Percentiles rank a stretch among this genome's conserved stretches.
phyloP scores from a whole-genome alignment of 2,113 vertebrate genomes.

The Corydoras maculifer region DNA sequence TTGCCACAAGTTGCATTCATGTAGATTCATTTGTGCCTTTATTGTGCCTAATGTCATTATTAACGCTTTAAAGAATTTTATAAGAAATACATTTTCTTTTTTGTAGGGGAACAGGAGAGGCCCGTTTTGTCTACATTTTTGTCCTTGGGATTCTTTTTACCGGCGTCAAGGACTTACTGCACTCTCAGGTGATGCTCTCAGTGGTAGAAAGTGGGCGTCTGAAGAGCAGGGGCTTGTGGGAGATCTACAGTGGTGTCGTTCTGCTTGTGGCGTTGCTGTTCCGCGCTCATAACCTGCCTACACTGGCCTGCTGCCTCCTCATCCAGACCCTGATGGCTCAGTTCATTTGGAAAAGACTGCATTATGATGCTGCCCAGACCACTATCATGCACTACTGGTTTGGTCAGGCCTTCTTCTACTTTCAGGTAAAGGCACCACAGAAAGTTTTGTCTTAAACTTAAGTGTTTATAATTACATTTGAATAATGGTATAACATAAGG shows the following conservation, averaged over 20 bases:
- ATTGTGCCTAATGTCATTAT: too few relatives aligned
- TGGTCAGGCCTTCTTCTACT: conserved; percentile 95
- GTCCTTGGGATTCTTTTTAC: conserved; percentile 89
- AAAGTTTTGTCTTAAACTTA: too few relatives aligned
- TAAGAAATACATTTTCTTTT: not conserved
- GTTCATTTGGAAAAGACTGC: conserved; percentile 83
- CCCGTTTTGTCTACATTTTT: conserved; percentile 89
- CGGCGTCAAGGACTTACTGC: conserved; percentile 83
- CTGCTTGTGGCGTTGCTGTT: conserved; percentile 80
- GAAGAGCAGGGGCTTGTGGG: conserved; percentile 81
- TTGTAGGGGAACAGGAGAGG: conserved; percentile 85
- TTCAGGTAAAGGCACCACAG: conserved; percentile 74
- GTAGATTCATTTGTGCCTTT: too few relatives aligned
- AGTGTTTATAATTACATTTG: too few relatives aligned
- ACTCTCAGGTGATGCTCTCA: conserved; percentile 72
- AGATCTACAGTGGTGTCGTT: conserved; percentile 81
- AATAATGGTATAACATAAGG: too few relatives aligned
- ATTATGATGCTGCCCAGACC: conserved; percentile 76
- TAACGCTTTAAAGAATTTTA: too few relatives aligned
- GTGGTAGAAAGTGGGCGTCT: conserved; percentile 46
- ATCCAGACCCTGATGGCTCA: conserved; percentile 78
- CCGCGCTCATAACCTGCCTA: conserved; percentile 86
- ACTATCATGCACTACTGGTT: conserved; percentile 97
- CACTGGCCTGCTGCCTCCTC: conserved; percentile 78
- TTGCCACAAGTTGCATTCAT: too few relatives aligned